Evolutionary conservation across 2,113 vertebrate species (phyloP), one percentile per base, ranked within the genome.

Genomic region (chimpanzee (Pan troglodytes)): DNA sequence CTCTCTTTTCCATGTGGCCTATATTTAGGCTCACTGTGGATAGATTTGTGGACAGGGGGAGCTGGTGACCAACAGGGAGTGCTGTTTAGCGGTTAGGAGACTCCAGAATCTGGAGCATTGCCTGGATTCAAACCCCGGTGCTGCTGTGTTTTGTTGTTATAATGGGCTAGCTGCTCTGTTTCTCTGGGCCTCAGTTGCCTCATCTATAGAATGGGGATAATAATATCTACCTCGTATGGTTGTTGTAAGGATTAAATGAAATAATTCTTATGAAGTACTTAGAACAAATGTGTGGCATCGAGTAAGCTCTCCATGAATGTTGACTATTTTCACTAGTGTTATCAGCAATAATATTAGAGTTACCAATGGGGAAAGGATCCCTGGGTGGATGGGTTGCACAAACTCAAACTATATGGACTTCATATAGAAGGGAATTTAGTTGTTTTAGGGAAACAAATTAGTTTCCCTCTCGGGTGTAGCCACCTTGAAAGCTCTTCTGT

Each of bases 131-230:
- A 40, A 79, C 22, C 17, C 50, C 6, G 30, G n/a, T 2, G 13
- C 8, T 90, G 35, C 80, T 72, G 2, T 10, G 2, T 80, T 95
- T 79, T 81, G 30, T 91, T 81, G 73, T 70, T 90, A 59, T 30
- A 55, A 80, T 13, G 50, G 76, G 23, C 27, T 70, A n/a, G 43
- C 82, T 23, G 18, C 52, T 82, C 2, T 6, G 32, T 68, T 84
- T 82, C 67, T 92, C 27, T 52, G 70, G 57, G 12, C 32, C 61
- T 96, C 57, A 50, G 61, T 88, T 92, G 96, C 82, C 81, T 95
- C 70, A 55, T 81, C 84, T 76, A 6, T 88, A 52, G 90, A 87
- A 84, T 92, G 88, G 84, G 64, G 32, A n/a, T 30, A 86, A 79
- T 35, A 82, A 79, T 35, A 73, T 35, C 84, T 90, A 52, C 32